phyloP scores from a whole-genome alignment of 2,797 vertebrate species.

The Alcedo quadribrachys region DNA sequence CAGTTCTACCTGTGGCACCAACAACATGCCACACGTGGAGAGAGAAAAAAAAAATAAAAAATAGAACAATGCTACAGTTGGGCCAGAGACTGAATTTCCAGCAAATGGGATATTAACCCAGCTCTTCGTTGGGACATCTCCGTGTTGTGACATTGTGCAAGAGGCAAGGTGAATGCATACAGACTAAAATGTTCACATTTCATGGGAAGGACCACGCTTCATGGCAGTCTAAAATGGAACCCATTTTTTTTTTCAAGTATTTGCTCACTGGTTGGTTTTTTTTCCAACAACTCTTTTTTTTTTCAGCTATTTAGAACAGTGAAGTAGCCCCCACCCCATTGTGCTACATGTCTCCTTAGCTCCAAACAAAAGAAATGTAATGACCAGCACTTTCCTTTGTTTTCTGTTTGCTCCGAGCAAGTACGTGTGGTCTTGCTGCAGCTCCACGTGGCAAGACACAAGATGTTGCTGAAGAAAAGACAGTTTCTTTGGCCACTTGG shows the following conservation, averaged over 20 bases:
- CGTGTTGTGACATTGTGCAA: conserved; percentile 84
- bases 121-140: conserved; percentile 75
- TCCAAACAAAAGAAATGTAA: conserved; percentile 81
- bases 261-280: conserved; percentile 72
- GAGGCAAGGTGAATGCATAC: conserved; percentile 88
- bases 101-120: conserved; percentile 81
- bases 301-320: conserved; percentile 69
- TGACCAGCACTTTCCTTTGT: conserved; percentile 83
- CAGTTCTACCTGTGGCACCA: conserved; percentile 69
- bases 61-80: conserved; percentile 75
- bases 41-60: conserved; percentile 57
- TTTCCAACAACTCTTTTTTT: conserved; percentile 62
- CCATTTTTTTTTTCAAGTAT: conserved; percentile 93
- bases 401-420: conserved; percentile 54
- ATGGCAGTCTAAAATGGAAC: conserved; percentile 90
- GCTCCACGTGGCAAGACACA: conserved; percentile 74
- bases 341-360: conserved; percentile 76
- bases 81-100: conserved; percentile 80
- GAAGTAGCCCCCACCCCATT: conserved; percentile 67
- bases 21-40: conserved; percentile 68
- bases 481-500: conserved; percentile 90
- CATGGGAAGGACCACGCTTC: conserved; percentile 91
- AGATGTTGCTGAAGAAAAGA: conserved; percentile 77
- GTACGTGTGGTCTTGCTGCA: conserved; percentile 62
- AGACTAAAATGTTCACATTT: conserved; percentile 94